Evolutionary conservation across 2,888 invertebrate genomes (phyloP), one percentile per base, ranked within the genome.

Genomic region (Argynnis bischoffii): DNA sequence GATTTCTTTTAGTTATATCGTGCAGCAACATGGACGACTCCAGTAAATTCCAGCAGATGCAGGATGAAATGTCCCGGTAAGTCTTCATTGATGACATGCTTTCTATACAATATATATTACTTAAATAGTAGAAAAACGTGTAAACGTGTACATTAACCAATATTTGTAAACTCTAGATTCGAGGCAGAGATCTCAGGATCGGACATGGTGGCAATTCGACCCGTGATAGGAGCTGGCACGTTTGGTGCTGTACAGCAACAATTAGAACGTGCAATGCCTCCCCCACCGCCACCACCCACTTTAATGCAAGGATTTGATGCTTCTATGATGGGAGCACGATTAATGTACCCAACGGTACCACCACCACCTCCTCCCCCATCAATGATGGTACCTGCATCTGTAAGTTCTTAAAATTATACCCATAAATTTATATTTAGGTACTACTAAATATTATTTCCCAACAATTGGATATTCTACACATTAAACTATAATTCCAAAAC

Each of bases 41-140:
- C 63, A 84, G 81, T 75, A 95, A 95, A 92, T 94, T 95, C 77
- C 94, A 95, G 76, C 95, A 96, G 86, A 98, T 98, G 95, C 98
- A 98, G 89, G 97, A 97, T 89, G 98, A 98, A 93, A 96, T 98
- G 95, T 97, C 96, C 82, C 95, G 97, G 96, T 96, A 89, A 46
- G 35, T 6, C 15, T 18, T 11, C 11, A 35, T 11, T 8, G 21
- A 18, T 11, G 11, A 15, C 16, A 51, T n/a, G 0, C 50, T 35
- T 35, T 35, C 35, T 6, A 35, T 6, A 35, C 1, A 35, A 6
- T 35, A 35, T 35, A 0, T 35, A 35, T 6, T 6, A 6, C 31
- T 8, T 6, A 8, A 41, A 41, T 11, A 41, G 2, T 35, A 35
- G 35, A 41, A 53, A 8, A n/a, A 6, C 1, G 6, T 5, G 2